Evolutionary conservation across 2,113 vertebrate genomes (phyloP).

Genomic region (Epinephelus moara): DNA sequence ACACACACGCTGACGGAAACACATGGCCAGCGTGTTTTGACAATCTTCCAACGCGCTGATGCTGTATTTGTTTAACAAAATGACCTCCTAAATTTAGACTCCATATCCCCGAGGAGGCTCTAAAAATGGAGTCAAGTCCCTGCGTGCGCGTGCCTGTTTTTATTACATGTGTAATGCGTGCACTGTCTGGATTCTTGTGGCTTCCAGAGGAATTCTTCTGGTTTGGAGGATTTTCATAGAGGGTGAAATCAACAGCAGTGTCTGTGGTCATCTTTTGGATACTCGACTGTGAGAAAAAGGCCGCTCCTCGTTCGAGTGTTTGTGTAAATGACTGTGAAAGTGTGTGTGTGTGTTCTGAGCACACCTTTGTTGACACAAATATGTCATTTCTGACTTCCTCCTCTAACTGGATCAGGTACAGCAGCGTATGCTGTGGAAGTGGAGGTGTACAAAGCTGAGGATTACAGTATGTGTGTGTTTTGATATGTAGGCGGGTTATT

Average conservation of each 20-base stretch:
- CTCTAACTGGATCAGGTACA: not conserved
- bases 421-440: not conserved
- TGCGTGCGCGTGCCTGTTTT: not conserved
- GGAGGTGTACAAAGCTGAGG: constrained; percentile 10
- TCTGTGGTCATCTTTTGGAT: not conserved
- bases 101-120: constrained; percentile 45
- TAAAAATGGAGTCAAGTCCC: constrained; percentile 66
- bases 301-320: not conserved
- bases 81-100: constrained; percentile 72
- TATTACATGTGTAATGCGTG: constrained; percentile 2
- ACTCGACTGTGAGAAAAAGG: not conserved
- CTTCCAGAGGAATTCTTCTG: constrained; percentile 25
- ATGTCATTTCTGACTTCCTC: constrained; percentile 3
- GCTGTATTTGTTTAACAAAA: constrained; percentile 77
- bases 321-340: not conserved
- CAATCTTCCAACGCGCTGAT: constrained; percentile 53
- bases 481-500: constrained; percentile 17
- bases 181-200: constrained; percentile 44
- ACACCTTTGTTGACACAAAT: constrained; percentile 12
- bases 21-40: constrained; percentile 62
- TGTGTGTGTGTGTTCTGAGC: not conserved
- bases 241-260: not conserved
- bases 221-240: constrained; percentile 29
- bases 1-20: constrained; percentile 48
- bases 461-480: not conserved